Conservation (phyloP, 2,888 invertebrate genomes). For the Eupeodes latifasciatus region DNA sequence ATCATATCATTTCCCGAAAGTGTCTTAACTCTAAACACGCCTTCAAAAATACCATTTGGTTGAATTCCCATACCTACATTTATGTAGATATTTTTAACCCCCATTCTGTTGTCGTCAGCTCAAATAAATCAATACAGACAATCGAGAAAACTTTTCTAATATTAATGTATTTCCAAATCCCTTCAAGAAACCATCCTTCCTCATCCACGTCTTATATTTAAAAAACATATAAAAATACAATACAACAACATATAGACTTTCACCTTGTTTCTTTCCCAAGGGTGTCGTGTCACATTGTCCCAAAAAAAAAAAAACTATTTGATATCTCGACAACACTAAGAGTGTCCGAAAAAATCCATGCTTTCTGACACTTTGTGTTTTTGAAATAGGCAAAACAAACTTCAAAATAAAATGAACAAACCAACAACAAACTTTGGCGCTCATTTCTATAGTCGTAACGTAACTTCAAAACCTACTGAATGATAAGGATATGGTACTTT, state of each 20-base stretch:
- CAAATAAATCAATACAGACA: conserved; percentile 71
- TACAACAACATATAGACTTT: conserved; percentile 58
- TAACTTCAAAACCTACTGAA: conserved; percentile 34
- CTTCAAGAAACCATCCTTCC: neutral
- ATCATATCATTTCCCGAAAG: conserved; percentile 44
- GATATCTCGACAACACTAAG: conserved; percentile 39
- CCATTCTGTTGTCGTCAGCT: conserved; percentile 68
- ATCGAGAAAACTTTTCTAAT: conserved; percentile 63
- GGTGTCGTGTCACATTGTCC: conserved; percentile 36
- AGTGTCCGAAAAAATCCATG: conserved; percentile 52
- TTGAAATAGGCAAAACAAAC: conserved; percentile 1
- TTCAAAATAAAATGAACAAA: neutral
- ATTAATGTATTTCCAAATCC: conserved; percentile 59
- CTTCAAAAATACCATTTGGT: conserved; percentile 53
- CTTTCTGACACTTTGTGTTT: conserved; percentile 45
- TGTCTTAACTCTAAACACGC: conserved; percentile 32
- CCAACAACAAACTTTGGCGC: neutral
- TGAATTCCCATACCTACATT: neutral
- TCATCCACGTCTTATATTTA: conserved; percentile 27
- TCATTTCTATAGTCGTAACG: no score
- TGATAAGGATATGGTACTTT: conserved; percentile 47
- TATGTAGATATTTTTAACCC: conserved; percentile 13
- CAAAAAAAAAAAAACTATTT: conserved; percentile 2
- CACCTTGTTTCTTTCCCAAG: conserved; percentile 57
- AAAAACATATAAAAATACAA: conserved; percentile 2